Evolutionary conservation across 2,797 vertebrate genomes (phyloP).

Genomic region (Lepus townsendii): DNA sequence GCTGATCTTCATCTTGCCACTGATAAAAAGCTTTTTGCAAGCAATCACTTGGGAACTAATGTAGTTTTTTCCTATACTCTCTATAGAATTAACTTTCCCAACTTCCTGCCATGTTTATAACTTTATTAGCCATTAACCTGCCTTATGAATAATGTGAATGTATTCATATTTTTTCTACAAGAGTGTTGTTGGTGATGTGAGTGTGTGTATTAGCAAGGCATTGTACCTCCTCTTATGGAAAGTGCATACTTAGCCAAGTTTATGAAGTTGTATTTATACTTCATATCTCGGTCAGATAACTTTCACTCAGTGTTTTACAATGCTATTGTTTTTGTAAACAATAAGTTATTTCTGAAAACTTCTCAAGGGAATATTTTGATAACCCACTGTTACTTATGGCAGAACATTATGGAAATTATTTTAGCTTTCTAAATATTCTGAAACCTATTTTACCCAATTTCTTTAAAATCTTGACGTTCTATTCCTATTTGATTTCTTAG

Average conservation of each 20-base stretch:
- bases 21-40: neutral
- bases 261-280: neutral
- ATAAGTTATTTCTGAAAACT: constrained; percentile 20
- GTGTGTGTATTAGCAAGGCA: neutral
- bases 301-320: constrained; percentile 26
- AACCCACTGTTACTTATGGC: neutral
- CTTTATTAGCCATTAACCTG: constrained; percentile 11
- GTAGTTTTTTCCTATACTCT: neutral
- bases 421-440: neutral
- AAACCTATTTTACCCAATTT: neutral
- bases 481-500: constrained; percentile 26
- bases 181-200: neutral
- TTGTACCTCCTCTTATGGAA: neutral
- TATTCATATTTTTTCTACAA: neutral
- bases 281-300: neutral
- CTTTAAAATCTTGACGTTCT: neutral
- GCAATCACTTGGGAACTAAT: neutral
- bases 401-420: neutral
- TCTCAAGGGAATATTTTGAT: neutral
- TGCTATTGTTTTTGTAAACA: neutral
- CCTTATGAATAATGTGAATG: neutral
- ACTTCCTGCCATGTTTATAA: neutral
- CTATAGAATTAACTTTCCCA: neutral
- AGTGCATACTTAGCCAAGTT: neutral
- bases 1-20: neutral